A percentile compares a stretch with the other conserved stretches of the same genome.
Evolutionary conservation across 1,140 invertebrate species (phyloP).

Genomic region (Sminthurinus signatus): DNA sequence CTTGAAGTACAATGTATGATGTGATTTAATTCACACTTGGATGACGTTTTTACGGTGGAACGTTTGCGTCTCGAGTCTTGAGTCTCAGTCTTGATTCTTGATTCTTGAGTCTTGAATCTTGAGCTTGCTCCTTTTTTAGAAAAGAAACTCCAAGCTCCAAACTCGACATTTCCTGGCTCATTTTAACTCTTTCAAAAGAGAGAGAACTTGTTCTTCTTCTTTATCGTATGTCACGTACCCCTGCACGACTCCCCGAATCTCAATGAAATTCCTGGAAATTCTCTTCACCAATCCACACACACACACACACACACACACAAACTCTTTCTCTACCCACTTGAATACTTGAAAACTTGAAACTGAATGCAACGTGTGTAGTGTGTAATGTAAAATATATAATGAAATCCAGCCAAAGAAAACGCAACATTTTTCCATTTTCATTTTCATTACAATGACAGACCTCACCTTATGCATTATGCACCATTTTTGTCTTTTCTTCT

Average conservation of each 20-base stretch:
- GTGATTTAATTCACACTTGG: slow-evolving; percentile 36
- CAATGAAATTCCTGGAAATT: slow-evolving; percentile 22
- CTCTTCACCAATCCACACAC: not conserved
- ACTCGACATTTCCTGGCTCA: slow-evolving; percentile 12
- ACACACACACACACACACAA: not conserved
- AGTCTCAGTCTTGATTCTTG: no score
- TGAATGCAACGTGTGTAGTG: no score
- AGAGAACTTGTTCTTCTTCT: slow-evolving; percentile 26
- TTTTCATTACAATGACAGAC: no score
- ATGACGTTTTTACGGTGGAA: slow-evolving; percentile 30
- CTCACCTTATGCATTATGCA: no score
- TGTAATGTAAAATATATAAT: no score
- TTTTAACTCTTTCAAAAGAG: slow-evolving; percentile 22
- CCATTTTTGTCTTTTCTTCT: no score
- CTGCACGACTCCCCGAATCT: slow-evolving; percentile 19
- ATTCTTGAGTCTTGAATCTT: no score
- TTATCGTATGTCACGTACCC: slow-evolving; percentile 27
- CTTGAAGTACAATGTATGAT: slow-evolving; percentile 27
- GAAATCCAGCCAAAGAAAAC: no score
- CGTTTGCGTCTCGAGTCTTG: slow-evolving; percentile 8
- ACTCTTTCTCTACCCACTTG: no score
- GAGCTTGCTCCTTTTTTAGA: no score
- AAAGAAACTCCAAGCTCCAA: not conserved
- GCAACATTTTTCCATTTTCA: no score
- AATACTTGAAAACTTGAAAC: no score